phyloP scores from a whole-genome alignment of 2,888 invertebrate species.

The Agrotis clavis region DNA sequence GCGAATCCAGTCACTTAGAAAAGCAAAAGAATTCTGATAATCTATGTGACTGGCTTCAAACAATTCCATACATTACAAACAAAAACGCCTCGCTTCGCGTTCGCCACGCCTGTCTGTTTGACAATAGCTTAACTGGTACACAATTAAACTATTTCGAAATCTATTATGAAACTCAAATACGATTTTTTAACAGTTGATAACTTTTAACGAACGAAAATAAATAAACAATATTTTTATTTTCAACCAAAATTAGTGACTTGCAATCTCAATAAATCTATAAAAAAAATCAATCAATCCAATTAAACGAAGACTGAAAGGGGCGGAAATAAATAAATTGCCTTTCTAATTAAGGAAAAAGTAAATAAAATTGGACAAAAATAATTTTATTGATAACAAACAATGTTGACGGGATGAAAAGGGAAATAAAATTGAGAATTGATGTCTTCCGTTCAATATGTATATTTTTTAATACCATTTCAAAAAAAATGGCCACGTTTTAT shows the following conservation, averaged over 20 bases:
- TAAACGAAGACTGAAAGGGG: slow-evolving; percentile 12
- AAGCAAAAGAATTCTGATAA: no score
- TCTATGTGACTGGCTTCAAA: no score
- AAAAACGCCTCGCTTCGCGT: no score
- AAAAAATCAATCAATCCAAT: slow-evolving; percentile 17
- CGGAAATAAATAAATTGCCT: slow-evolving; percentile 30
- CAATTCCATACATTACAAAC: no score
- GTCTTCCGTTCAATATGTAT: slow-evolving; percentile 34
- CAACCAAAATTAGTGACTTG: not conserved
- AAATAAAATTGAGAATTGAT: slow-evolving; percentile 52
- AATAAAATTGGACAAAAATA: slow-evolving; percentile 35
- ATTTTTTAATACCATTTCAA: slow-evolving; percentile 3
- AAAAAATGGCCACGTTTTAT: slow-evolving; percentile 13
- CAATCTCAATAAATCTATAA: not conserved
- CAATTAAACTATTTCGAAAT: no score
- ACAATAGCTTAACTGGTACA: no score
- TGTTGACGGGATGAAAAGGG: slow-evolving; percentile 18
- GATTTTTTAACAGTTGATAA: no score
- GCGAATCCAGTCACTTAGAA: no score
- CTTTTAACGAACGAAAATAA: not conserved
- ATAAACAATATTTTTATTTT: not conserved
- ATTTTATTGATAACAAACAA: slow-evolving; percentile 37
- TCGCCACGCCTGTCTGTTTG: no score
- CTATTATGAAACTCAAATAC: no score
- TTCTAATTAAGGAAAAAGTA: slow-evolving; percentile 51